Percentiles rank a stretch among this genome's conserved stretches.
Conservation (phyloP, 2,888 invertebrate species). For the Drosophila buzzatii region DNA sequence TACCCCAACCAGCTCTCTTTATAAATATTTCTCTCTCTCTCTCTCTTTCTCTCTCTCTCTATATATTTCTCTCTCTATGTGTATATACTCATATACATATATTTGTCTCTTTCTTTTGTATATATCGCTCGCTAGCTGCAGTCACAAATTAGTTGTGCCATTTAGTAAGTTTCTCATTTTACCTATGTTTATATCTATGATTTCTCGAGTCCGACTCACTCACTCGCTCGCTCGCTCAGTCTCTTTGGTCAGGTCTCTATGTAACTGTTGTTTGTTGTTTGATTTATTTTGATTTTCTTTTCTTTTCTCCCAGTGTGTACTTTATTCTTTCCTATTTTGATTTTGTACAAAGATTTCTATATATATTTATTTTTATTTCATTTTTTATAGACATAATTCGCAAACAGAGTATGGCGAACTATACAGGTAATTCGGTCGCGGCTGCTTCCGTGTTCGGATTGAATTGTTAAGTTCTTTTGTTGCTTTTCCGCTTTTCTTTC, state of each 20-base stretch:
- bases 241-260: constrained; percentile 9
- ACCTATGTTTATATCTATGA: constrained; percentile 20
- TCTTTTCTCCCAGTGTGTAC: constrained; percentile 8
- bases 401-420: constrained; percentile 84
- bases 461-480: constrained; percentile 38
- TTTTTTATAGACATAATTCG: constrained; percentile 85
- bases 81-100: constrained; percentile 1
- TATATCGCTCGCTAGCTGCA: constrained; percentile 44
- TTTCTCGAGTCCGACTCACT: constrained; percentile 14
- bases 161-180: constrained; percentile 53
- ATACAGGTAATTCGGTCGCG: constrained; percentile 84
- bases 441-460: constrained; percentile 41
- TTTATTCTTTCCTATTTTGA: constrained; percentile 34
- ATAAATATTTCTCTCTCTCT: constrained; percentile 10
- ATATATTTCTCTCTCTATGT: neutral
- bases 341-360: constrained; percentile 59
- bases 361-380: constrained; percentile 33
- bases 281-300: neutral
- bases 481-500: constrained; percentile 1
- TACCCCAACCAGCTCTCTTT: constrained; percentile 11
- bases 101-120: constrained; percentile 34
- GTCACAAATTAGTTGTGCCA: constrained; percentile 34
- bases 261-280: neutral
- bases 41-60: constrained; percentile 13
- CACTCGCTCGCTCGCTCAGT: too few relatives aligned